These are phyloP conservation scores for Rhineura floridana DNA, from an alignment of 2,113 vertebrate species.

Conservation along the genomic window DNA sequence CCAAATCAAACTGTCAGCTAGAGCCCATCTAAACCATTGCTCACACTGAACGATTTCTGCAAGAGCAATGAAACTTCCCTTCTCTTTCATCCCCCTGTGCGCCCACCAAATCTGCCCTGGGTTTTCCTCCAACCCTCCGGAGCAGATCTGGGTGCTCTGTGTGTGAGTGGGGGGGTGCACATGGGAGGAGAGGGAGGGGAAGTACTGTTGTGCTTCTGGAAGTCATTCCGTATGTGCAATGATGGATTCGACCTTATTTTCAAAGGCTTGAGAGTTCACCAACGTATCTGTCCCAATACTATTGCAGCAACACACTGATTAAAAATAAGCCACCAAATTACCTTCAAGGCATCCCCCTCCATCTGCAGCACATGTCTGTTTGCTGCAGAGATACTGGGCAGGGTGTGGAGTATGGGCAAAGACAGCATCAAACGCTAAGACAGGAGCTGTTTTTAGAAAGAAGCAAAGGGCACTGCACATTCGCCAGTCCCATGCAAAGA, in stretches of 20 bases:
- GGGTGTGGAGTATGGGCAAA: neutral
- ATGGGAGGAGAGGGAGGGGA: no score
- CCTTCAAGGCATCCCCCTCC: neutral
- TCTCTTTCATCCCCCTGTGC: no score
- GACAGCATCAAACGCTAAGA: neutral
- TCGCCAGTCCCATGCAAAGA: conserved; percentile 46
- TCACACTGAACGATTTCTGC: no score
- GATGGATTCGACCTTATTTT: neutral
- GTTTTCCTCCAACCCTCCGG: no score
- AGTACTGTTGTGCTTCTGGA: no score
- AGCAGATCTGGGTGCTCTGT: no score
- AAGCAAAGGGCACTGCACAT: neutral
- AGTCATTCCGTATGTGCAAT: no score
- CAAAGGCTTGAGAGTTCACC: neutral
- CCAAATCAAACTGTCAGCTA: neutral
- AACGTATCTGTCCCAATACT: neutral
- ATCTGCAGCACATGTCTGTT: neutral
- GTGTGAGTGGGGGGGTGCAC: no score
- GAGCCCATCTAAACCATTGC: neutral
- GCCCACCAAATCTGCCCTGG: no score
- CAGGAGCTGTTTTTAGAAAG: conserved; percentile 42
- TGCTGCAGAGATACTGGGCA: conserved; percentile 16
- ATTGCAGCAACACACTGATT: neutral
- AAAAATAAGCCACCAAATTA: conserved; percentile 12
- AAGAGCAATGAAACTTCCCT: no score